These are phyloP conservation scores for Sciaenops ocellatus DNA, from an alignment of 2,797 vertebrate genomes.

Conservation along the genomic window DNA sequence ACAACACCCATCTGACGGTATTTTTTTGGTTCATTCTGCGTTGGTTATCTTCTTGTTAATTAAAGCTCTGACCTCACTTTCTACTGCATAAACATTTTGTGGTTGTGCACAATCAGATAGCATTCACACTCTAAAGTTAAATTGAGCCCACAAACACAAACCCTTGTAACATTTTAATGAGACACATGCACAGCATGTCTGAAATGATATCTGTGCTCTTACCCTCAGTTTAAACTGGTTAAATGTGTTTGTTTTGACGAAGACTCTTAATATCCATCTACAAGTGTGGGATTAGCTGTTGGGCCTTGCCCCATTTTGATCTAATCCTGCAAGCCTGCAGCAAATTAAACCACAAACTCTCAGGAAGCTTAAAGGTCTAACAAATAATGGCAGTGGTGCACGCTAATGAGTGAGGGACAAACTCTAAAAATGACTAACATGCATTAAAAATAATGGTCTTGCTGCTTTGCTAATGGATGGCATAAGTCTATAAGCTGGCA, in stretches of 20 bases:
- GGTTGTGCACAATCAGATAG: neutral
- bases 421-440: slow-evolving; percentile 53
- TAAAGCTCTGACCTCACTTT: neutral
- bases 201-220: slow-evolving; percentile 31
- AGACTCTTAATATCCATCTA: slow-evolving; percentile 54
- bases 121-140: slow-evolving; percentile 4
- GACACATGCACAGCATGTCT: slow-evolving; percentile 21
- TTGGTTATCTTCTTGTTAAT: neutral
- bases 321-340: slow-evolving; percentile 46
- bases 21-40: neutral
- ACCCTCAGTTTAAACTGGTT: slow-evolving; percentile 20
- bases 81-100: slow-evolving; percentile 19
- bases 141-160: slow-evolving; percentile 24
- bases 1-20: neutral
- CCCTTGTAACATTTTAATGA: slow-evolving; percentile 41
- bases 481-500: slow-evolving; percentile 29
- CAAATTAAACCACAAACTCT: slow-evolving; percentile 57
- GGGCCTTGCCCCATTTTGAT: slow-evolving; percentile 46
- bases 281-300: slow-evolving; percentile 52
- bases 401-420: slow-evolving; percentile 47
- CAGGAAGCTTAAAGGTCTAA: slow-evolving; percentile 47
- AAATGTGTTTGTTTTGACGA: slow-evolving; percentile 64
- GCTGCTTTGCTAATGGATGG: slow-evolving; percentile 54
- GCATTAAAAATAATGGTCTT: slow-evolving; percentile 50
- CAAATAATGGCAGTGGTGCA: slow-evolving; percentile 46